Conservation (phyloP, 2,113 vertebrate species). For the Rhynchomys soricoides region DNA sequence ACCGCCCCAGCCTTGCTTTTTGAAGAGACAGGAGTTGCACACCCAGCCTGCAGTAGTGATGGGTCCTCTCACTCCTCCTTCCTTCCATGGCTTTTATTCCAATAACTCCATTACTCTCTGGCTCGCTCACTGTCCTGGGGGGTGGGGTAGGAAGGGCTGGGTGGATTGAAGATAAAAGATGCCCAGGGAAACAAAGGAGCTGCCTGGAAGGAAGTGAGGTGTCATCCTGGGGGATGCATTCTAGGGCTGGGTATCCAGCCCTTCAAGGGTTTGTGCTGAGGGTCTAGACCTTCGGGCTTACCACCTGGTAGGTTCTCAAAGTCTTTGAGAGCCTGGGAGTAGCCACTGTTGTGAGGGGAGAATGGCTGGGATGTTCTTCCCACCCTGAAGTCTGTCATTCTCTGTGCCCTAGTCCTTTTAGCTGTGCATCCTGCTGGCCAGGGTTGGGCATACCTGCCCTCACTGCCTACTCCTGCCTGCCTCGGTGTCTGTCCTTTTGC, state of each 20-base stretch:
- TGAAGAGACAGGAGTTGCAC: neutral
- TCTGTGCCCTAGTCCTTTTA: neutral
- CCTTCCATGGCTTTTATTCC: neutral
- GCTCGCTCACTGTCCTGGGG: neutral
- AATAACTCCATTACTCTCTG: neutral
- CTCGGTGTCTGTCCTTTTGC: neutral
- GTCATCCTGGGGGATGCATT: neutral
- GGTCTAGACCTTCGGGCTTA: neutral
- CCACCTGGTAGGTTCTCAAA: neutral
- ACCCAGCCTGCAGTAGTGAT: neutral
- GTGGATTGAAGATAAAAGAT: neutral
- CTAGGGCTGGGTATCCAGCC: neutral
- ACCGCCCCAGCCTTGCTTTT: neutral
- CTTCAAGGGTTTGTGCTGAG: neutral
- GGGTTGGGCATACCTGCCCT: neutral
- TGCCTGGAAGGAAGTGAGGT: neutral
- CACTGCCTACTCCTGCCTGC: rapidly evolving
- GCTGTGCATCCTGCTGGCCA: neutral
- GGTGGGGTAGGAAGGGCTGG: neutral
- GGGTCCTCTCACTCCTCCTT: neutral
- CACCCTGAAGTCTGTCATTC: neutral
- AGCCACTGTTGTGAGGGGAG: neutral
- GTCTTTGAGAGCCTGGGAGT: neutral
- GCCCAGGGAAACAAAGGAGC: neutral
- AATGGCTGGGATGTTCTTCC: neutral